Evolutionary conservation across 1,140 invertebrate genomes (phyloP).

Genomic region (Danaus plexippus): DNA sequence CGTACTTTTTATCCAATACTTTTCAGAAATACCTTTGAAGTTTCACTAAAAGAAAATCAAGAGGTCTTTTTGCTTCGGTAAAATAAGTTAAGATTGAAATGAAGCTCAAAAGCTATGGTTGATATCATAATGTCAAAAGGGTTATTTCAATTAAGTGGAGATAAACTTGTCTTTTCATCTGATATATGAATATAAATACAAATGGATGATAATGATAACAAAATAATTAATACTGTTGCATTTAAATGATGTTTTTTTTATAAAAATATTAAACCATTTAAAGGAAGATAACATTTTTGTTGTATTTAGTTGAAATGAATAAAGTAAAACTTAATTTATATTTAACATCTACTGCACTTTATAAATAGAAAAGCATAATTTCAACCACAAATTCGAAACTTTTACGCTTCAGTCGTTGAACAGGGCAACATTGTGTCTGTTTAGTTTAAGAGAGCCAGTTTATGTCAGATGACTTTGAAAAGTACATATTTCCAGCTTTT

Average conservation of each 20-base stretch:
- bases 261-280: background rate
- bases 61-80: conserved; percentile 15
- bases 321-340: no score
- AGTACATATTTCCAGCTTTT: conserved; percentile 39
- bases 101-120: conserved; percentile 5
- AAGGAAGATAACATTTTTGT: conserved; percentile 3
- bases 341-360: conserved; percentile 7
- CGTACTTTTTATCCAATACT: conserved; percentile 38
- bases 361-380: conserved; percentile 30
- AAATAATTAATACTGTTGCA: no score
- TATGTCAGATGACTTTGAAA: conserved; percentile 45
- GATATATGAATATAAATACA: background rate
- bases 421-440: conserved; percentile 46
- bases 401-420: conserved; percentile 33
- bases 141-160: no score
- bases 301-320: background rate
- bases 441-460: conserved; percentile 50
- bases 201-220: no score
- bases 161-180: conserved; percentile 1
- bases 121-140: conserved; percentile 1
- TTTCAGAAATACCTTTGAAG: conserved; percentile 21
- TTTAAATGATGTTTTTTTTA: no score
- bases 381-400: conserved; percentile 37
- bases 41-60: conserved; percentile 30
- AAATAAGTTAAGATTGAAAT: conserved; percentile 13